phyloP scores from a whole-genome alignment of 1,140 invertebrate species.

The Drosophila sp. region DNA sequence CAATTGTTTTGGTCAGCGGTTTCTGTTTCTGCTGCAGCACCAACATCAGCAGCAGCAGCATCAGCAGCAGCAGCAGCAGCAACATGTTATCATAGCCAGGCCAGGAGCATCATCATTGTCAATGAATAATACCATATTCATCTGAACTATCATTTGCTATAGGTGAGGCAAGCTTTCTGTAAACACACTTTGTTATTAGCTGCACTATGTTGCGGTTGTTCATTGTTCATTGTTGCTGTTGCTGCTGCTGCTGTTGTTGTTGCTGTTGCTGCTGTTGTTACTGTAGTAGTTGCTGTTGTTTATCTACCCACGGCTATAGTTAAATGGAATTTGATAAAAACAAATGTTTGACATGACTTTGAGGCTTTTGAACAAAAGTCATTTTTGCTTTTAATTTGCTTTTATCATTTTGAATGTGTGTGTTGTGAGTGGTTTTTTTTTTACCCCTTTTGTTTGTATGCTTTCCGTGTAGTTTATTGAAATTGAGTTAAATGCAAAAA shows the following conservation, averaged over 20 bases:
- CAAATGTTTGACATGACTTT: conserved; percentile 64
- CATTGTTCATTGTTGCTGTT: conserved; percentile 15
- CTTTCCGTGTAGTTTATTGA: conserved; percentile 34
- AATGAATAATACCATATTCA: conserved; percentile 5
- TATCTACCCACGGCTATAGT: conserved; percentile 49
- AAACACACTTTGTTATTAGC: conserved; percentile 21
- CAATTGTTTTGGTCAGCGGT: conserved; percentile 57
- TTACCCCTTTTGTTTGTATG: not conserved
- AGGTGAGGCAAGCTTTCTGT: conserved; percentile 12
- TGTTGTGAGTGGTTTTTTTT: not conserved
- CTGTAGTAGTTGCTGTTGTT: conserved; percentile 46
- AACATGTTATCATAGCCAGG: conserved; percentile 1
- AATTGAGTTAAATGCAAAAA: conserved; percentile 34
- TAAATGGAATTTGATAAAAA: conserved; percentile 75
- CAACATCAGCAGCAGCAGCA: not conserved
- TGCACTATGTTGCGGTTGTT: conserved; percentile 32
- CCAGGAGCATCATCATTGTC: not conserved
- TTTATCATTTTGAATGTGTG: conserved; percentile 17
- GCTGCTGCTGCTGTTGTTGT: not conserved
- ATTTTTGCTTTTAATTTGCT: conserved; percentile 20
- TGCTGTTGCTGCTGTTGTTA: conserved; percentile 7
- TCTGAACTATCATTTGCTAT: conserved; percentile 9
- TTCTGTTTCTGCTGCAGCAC: conserved; percentile 3
- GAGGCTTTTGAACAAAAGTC: conserved; percentile 37
- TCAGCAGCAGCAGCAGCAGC: not conserved